Base-by-base conservation (phyloP, 2,888 invertebrate species). In the Petrophora chlorosata region DNA sequence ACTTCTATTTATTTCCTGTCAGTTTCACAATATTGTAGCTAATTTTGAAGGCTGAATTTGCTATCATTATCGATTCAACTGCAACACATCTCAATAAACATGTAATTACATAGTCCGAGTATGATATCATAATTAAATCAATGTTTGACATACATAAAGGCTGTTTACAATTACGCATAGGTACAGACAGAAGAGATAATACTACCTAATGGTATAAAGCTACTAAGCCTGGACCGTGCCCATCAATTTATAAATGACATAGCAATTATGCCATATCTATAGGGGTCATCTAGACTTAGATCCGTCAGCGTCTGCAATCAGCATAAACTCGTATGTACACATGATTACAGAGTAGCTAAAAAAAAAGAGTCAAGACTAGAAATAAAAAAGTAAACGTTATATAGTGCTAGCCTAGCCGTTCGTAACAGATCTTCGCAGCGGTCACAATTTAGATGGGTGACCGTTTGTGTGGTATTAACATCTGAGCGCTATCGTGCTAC, bases 121-220 rank as follows among this genome's bases (percentile, higher is more conserved):
- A 40, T 56, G 41, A 43, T 50, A 35, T 47, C 34, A 29, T 43
- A 35, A 43, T 43, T 26, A 35, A 43, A 35, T 43, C 43, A 35
- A 29, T 19, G 15, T 41, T 42, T 36, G 33, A 38, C 33, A 42
- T 19, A 35, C 28, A 35, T 43, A 43, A 12, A 35, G 35, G 34
- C 26, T 17, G 26, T 19, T 13, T 19, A 3, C 12, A 33, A 42
- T 34, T 13, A 34, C 17, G 25, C 32, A 39, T 14, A n/a, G n/a
- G n/a, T n/a, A n/a, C n/a, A n/a, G n/a, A n/a, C n/a, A n/a, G n/a
- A n/a, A n/a, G n/a, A n/a, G n/a, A n/a, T n/a, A n/a, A n/a, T n/a
- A n/a, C n/a, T n/a, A n/a, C n/a, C n/a, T n/a, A n/a, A n/a, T n/a
- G n/a, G n/a, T n/a, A n/a, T n/a, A n/a, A n/a, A n/a, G n/a, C n/a